phyloP scores from a whole-genome alignment of 1,140 invertebrate genomes.

The Acyrthosiphon pisum region DNA sequence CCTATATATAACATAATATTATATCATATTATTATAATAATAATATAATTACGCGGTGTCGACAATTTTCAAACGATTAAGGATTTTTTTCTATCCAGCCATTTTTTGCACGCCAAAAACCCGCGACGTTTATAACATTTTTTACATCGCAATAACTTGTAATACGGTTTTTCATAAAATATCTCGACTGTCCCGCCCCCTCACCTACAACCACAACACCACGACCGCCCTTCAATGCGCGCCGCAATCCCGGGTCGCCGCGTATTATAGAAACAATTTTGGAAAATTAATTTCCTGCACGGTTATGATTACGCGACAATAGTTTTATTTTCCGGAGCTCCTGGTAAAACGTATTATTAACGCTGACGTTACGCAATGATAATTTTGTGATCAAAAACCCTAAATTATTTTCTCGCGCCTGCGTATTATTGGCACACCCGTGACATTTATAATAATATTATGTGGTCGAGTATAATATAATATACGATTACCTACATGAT shows the following conservation, averaged over 20 bases:
- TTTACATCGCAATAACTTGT: neutral
- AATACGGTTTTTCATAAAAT: neutral
- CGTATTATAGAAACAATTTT: neutral
- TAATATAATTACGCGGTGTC: neutral
- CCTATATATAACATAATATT: neutral
- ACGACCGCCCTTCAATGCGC: neutral
- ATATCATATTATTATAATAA: no score
- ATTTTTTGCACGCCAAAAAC: neutral
- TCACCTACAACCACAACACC: neutral
- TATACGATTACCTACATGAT: neutral
- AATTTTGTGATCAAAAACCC: neutral
- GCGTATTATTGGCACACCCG: neutral
- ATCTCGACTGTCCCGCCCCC: neutral
- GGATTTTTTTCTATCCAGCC: neutral
- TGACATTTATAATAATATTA: neutral
- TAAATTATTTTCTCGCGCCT: neutral
- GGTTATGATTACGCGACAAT: neutral
- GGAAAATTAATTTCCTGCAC: neutral
- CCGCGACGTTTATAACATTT: neutral
- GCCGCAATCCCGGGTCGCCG: neutral
- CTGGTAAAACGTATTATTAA: neutral
- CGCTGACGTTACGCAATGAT: neutral
- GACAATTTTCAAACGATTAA: neutral
- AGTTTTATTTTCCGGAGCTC: neutral
- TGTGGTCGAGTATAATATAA: neutral